Evolutionary conservation across 2,797 vertebrate genomes (phyloP), one percentile per base, ranked within the genome.

Genomic region (Coranthus polyacanthus): DNA sequence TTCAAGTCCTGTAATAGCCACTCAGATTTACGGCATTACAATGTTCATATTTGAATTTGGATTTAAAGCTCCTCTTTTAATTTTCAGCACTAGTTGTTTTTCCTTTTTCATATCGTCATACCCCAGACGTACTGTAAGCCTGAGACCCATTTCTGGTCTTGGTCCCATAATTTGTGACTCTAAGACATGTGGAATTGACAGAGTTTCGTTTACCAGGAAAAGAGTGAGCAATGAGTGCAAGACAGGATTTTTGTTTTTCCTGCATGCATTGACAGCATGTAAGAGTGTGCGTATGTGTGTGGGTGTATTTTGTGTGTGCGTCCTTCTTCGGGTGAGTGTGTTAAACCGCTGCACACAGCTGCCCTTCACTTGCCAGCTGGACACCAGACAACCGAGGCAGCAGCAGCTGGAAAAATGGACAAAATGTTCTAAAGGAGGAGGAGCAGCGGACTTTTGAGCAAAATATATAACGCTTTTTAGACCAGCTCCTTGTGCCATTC

Each of bases 351-450:
- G 86, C 80, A 68, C 87, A 83, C 84, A 89, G 87, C 89, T 91
- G 85, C 83, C 80, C 82, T 65, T 75, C 38, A 67, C 69, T 73
- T 75, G 85, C 90, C 89, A 89, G 89, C 88, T 89, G 89, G 90
- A 91, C 72, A 78, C 57, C 79, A 84, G 89, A 89, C 88, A 85
- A 72, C 69, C 79, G 68, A 84, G 78, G 82, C 87, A 85, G 81
- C 84, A 90, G 89, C 85, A 87, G 84, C 86, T 87, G 88, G 82
- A 89, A 85, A 87, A 89, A 88, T 82, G 86, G 86, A 92, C 88
- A 90, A 78, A 92, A 88, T 88, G 90, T 90, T 86, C 88, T 76
- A 44, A 64, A 82, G 79, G 55, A 46, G 80, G 72, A 56, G 53
- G 43, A 79, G 71, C 50, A 44, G 32, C 53, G 56, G 74, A 54